Evolutionary conservation across 2,797 vertebrate genomes (phyloP).

Genomic region (Siniperca scherzeri): DNA sequence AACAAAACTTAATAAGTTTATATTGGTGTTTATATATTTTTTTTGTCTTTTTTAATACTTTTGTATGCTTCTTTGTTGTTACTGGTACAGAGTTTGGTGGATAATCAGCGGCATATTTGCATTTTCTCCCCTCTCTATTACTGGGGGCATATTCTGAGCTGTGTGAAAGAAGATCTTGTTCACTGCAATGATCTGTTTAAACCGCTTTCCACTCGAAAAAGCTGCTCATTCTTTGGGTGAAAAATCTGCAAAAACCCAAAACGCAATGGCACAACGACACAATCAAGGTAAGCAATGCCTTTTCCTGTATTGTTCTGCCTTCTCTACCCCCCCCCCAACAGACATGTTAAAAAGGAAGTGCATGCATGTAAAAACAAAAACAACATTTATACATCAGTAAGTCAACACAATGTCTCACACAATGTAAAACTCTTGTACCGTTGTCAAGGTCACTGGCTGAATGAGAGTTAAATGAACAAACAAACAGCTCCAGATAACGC

Average conservation of each 20-base stretch:
- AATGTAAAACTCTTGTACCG: too few relatives aligned
- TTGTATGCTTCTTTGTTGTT: not conserved
- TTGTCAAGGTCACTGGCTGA: slow-evolving; percentile 12
- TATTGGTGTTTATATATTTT: not conserved
- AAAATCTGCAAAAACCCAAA: slow-evolving; percentile 1
- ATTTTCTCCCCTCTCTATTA: slow-evolving; percentile 1
- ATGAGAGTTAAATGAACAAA: not conserved
- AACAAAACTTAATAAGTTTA: not conserved
- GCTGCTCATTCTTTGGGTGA: not conserved
- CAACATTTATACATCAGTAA: too few relatives aligned
- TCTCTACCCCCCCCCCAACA: not conserved
- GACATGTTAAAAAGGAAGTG: too few relatives aligned
- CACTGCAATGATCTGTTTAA: slow-evolving; percentile 13
- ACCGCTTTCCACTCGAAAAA: not conserved
- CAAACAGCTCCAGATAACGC: slow-evolving; percentile 33
- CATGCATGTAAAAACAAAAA: too few relatives aligned
- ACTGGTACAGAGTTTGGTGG: not conserved
- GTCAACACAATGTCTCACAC: not conserved
- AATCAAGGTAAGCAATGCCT: slow-evolving; percentile 13
- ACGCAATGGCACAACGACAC: slow-evolving; percentile 5
- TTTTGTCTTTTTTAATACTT: not conserved
- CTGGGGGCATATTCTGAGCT: slow-evolving; percentile 10
- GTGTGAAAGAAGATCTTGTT: slow-evolving; percentile 1
- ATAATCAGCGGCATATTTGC: slow-evolving; percentile 15
- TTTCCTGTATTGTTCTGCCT: not conserved